Base-by-base conservation (phyloP, 92 coral and sea anemone species). In the Phymanthus crucifer region DNA sequence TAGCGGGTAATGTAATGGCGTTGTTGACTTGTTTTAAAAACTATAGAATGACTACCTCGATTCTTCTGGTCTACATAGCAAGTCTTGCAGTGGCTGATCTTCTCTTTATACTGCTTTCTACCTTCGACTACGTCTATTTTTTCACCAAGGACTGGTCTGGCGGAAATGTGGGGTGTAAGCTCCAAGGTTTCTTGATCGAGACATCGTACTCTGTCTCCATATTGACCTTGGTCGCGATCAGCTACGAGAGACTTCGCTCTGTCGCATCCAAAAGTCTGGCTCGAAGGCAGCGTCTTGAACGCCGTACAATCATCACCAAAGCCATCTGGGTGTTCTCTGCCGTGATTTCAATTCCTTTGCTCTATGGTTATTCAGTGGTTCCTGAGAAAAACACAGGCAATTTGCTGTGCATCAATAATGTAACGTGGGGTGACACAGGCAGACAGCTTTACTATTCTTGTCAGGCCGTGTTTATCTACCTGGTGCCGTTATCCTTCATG, bases 51-150 rank as follows among this genome's bases (percentile, higher is more conserved):
- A 87, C 94, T 0, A 87, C 87, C 2, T 92, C 97, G 0, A 90
- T 92, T 75, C 87, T 92, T n/a, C 90, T 92, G 12, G 85, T 88
- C 35, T 92, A 90, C 89, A 92, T 92, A 47, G 87, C 97, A 14
- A 92, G 97, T 72, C 77, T 92, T 17, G 97, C 97, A 13, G 50
- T 81, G 35, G 97, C 97, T 21, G 97, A 92, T 76, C 84, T 92
- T 16, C 80, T 92, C 33, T 90, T 92, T 36, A 87, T 91, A 2
- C 69, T 92, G 0, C 85, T 92, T 9, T 87, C 94, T 26, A 83
- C 82, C 2, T 90, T 92, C 35, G 97, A 92, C 67, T 37, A 83
- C 11, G 58, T 86, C 31, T 86, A 91, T 79, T 90, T 90, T 80
- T 88, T 80, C 71, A 64, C 71, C 26, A 75, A 88, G 24, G 75